Percentiles rank a stretch among this genome's conserved stretches.
These are phyloP conservation scores for Antennarius maculatus DNA, from an alignment of 2,797 vertebrate species.

Conservation along the genomic window DNA sequence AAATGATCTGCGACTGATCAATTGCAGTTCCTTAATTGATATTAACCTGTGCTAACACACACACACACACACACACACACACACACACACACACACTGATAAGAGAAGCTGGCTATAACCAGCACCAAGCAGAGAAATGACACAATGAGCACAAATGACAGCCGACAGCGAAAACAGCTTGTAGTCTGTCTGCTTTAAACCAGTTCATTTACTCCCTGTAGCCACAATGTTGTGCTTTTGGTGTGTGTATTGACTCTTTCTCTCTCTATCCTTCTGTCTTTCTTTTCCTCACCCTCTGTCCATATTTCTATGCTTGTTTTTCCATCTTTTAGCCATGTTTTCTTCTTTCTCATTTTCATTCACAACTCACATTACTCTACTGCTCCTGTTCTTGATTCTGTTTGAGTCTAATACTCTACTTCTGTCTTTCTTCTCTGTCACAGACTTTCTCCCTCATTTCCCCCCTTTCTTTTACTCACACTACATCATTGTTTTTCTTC, in stretches of 20 bases:
- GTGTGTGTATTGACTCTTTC: conserved; percentile 1
- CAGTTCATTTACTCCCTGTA: conserved; percentile 62
- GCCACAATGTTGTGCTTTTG: conserved; percentile 26
- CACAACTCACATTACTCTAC: conserved; percentile 27
- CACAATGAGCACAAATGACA: conserved; percentile 49
- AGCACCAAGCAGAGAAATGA: conserved; percentile 38
- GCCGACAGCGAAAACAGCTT: conserved; percentile 56
- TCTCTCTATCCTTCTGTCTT: neutral
- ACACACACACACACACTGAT: conserved; percentile 7
- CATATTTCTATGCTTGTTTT: neutral
- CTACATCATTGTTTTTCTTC: neutral
- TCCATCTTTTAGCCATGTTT: conserved; percentile 2
- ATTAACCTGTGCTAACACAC: conserved; percentile 4
- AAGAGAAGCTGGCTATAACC: conserved; percentile 31
- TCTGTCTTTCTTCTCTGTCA: conserved; percentile 17
- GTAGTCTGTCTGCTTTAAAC: conserved; percentile 55
- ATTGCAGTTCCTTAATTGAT: neutral
- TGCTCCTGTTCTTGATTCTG: neutral
- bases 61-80: no score
- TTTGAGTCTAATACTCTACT: neutral
- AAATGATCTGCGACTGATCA: neutral
- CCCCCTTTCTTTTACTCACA: neutral
- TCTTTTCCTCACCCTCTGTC: neutral
- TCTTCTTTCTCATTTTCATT: conserved; percentile 9
- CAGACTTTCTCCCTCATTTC: neutral